A percentile compares a stretch with the other conserved stretches of the same genome.
Evolutionary conservation across 2,888 invertebrate species (phyloP).

Genomic region (Tenthredo notha): DNA sequence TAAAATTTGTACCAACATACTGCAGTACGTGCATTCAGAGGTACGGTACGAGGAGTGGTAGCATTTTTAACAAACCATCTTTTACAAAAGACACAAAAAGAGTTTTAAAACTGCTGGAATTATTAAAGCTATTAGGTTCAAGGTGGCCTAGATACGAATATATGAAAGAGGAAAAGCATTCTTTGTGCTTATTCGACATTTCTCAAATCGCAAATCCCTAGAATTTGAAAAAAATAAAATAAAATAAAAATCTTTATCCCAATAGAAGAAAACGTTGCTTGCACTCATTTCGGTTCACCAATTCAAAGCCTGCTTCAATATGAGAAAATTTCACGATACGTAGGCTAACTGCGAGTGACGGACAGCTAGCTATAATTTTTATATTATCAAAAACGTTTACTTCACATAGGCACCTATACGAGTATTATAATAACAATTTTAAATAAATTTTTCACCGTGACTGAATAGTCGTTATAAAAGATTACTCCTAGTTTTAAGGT

Average conservation of each 20-base stretch:
- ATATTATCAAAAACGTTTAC: constrained; percentile 8
- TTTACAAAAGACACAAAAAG: not conserved
- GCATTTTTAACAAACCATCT: not conserved
- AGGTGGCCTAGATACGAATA: not conserved
- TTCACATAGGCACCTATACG: not conserved
- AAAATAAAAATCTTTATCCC: not conserved
- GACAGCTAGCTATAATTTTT: not conserved
- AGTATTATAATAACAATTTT: not conserved
- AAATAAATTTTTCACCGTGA: not conserved
- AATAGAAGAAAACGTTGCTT: not conserved
- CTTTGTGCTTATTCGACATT: not conserved
- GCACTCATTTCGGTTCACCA: not conserved
- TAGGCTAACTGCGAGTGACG: not conserved
- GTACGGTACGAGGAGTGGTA: not conserved
- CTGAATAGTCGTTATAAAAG: not conserved
- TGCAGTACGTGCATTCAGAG: not conserved
- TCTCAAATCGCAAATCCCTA: not conserved
- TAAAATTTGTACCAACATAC: not conserved
- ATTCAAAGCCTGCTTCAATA: not conserved
- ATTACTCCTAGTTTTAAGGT: constrained; percentile 22
- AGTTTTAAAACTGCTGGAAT: not conserved
- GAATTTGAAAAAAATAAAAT: not conserved
- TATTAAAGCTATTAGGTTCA: not conserved
- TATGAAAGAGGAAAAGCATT: not conserved
- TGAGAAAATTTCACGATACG: not conserved